phyloP scores from a whole-genome alignment of 2,888 invertebrate species.

The Drosophila infuscata region DNA sequence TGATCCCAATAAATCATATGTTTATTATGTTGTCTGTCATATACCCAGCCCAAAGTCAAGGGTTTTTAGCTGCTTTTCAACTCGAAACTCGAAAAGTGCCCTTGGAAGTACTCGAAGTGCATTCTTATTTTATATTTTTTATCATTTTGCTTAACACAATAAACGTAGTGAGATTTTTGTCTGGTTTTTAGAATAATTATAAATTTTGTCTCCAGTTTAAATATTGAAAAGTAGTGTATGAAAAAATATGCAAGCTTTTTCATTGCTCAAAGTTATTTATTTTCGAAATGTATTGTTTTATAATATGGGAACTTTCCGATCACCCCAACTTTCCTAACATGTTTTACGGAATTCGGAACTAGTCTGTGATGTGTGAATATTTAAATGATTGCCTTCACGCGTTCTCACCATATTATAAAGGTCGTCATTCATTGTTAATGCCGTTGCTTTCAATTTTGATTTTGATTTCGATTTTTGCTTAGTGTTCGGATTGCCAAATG shows the following conservation, averaged over 20 bases:
- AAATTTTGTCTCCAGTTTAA: background rate
- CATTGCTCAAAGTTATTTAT: background rate
- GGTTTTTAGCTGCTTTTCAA: constrained; percentile 2
- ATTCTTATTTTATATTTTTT: too few species aligned
- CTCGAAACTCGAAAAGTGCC: background rate
- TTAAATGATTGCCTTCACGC: constrained; percentile 47
- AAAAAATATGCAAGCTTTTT: background rate
- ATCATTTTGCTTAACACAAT: background rate
- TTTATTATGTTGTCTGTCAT: background rate
- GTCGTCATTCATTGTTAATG: constrained; percentile 49
- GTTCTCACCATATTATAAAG: constrained; percentile 39
- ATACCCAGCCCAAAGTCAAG: constrained; percentile 7
- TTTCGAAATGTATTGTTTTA: background rate
- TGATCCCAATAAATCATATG: constrained; percentile 42
- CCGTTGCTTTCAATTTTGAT: constrained; percentile 22
- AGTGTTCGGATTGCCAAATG: constrained; percentile 43
- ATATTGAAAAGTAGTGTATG: background rate
- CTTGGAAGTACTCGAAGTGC: constrained; percentile 34
- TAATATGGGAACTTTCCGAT: constrained; percentile 4
- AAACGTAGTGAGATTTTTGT: background rate
- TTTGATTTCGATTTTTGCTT: constrained; percentile 11
- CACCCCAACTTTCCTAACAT: constrained; percentile 7
- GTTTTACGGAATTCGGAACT: constrained; percentile 50
- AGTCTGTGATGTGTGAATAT: constrained; percentile 30
- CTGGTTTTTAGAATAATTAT: background rate